These are phyloP conservation scores for Antennarius maculatus DNA, from an alignment of 2,797 vertebrate genomes.

Conservation along the genomic window DNA sequence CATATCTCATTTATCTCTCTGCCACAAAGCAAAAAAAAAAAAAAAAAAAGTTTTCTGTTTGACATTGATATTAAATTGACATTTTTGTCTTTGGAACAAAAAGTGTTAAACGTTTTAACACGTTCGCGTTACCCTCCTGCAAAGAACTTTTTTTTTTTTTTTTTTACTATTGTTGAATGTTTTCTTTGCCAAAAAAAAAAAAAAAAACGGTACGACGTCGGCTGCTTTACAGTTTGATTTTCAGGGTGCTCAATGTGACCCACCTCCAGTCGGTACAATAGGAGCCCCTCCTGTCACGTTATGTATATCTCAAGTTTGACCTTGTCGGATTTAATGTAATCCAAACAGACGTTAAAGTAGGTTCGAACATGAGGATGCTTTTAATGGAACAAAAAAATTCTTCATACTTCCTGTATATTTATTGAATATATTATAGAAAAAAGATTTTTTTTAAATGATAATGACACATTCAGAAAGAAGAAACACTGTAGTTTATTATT, in stretches of 20 bases:
- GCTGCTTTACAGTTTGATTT: slow-evolving; percentile 53
- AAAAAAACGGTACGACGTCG: slow-evolving; percentile 62
- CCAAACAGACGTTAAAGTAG: slow-evolving; percentile 39
- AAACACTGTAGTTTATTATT: slow-evolving; percentile 57
- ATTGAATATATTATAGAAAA: slow-evolving; percentile 74
- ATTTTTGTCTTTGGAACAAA: slow-evolving; percentile 22
- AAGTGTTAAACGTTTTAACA: slow-evolving; percentile 15
- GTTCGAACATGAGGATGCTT: slow-evolving; percentile 46
- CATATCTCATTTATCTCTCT: background rate
- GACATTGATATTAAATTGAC: background rate
- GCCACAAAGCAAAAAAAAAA: slow-evolving; percentile 9
- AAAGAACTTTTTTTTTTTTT: slow-evolving; percentile 38
- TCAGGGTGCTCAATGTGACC: slow-evolving; percentile 43
- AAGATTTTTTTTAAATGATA: slow-evolving; percentile 50
- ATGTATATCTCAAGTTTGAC: slow-evolving; percentile 51
- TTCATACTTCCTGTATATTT: slow-evolving; percentile 74
- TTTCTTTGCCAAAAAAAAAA: slow-evolving; percentile 74
- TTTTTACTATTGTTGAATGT: slow-evolving; percentile 68
- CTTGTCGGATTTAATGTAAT: slow-evolving; percentile 30
- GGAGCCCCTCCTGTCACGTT: slow-evolving; percentile 41
- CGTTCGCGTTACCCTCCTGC: slow-evolving; percentile 18
- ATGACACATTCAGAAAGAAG: slow-evolving; percentile 66
- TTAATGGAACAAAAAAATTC: slow-evolving; percentile 47
- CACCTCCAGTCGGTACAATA: slow-evolving; percentile 49
- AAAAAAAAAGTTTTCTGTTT: background rate